Conservation (phyloP, 2,888 invertebrate genomes). For the Drosophila yooni region DNA sequence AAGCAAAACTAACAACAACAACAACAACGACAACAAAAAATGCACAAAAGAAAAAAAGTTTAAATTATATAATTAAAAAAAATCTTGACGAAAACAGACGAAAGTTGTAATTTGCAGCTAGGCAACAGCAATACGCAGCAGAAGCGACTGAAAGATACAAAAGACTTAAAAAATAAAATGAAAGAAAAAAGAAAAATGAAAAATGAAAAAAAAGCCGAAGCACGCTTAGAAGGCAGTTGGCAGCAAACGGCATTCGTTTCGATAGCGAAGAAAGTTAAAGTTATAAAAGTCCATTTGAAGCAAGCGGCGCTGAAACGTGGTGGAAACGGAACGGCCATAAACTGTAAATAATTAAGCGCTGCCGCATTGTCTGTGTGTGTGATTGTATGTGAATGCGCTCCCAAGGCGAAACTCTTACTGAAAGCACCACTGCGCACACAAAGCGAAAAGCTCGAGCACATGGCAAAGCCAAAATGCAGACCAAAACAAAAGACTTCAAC, state of each 20-base stretch:
- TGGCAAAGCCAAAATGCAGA: slow-evolving; percentile 67
- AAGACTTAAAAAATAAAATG: slow-evolving; percentile 27
- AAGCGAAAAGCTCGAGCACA: slow-evolving; percentile 61
- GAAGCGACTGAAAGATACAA: slow-evolving; percentile 41
- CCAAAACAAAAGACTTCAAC: slow-evolving; percentile 80
- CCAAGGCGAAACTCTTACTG: slow-evolving; percentile 75
- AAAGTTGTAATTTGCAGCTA: slow-evolving; percentile 77
- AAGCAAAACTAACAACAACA: slow-evolving; percentile 29
- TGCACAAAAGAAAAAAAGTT: slow-evolving; percentile 51
- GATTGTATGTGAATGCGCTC: slow-evolving; percentile 31
- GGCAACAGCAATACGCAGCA: slow-evolving; percentile 35
- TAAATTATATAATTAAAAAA: slow-evolving; percentile 83
- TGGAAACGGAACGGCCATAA: slow-evolving; percentile 72
- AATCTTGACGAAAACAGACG: slow-evolving; percentile 81
- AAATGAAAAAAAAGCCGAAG: slow-evolving; percentile 34
- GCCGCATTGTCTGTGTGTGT: slow-evolving; percentile 7
- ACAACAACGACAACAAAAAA: slow-evolving; percentile 23
- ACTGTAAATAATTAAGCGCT: slow-evolving; percentile 68
- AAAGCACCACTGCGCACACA: slow-evolving; percentile 17
- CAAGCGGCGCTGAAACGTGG: slow-evolving; percentile 50
- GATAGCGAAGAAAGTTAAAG: slow-evolving; percentile 78
- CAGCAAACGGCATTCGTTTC: slow-evolving; percentile 49
- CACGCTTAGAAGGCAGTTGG: slow-evolving; percentile 62
- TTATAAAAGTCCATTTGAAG: slow-evolving; percentile 66
- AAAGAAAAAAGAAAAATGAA: slow-evolving; percentile 46